These are phyloP conservation scores for Aegotheles bennettii DNA, from an alignment of 2,113 vertebrate genomes.

Conservation along the genomic window DNA sequence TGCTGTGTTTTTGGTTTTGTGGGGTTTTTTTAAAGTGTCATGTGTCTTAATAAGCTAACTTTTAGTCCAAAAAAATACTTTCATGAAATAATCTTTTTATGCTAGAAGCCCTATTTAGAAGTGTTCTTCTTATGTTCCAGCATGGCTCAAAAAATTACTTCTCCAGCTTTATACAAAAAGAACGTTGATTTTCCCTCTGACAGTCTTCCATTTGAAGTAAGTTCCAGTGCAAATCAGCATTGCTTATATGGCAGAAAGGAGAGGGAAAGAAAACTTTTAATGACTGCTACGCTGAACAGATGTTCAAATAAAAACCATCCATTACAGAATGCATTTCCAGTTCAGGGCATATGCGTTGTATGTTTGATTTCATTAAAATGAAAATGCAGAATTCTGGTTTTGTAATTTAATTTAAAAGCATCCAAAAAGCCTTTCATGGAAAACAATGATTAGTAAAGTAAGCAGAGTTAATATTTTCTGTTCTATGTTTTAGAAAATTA, in stretches of 20 bases:
- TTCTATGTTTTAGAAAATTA: neutral
- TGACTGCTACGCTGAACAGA: neutral
- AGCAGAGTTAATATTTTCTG: neutral
- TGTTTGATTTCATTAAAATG: neutral
- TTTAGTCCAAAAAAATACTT: neutral
- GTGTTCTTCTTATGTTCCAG: neutral
- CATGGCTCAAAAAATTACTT: neutral
- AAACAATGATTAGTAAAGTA: neutral
- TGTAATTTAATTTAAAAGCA: neutral
- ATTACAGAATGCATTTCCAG: neutral
- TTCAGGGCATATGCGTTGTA: neutral
- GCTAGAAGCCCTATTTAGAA: neutral
- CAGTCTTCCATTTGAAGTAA: neutral
- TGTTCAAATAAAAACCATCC: neutral
- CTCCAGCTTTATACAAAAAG: neutral
- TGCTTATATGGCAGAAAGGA: neutral
- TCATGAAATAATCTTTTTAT: neutral
- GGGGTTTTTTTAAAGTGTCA: neutral
- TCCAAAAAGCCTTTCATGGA: neutral
- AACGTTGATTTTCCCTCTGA: neutral
- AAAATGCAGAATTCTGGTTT: neutral
- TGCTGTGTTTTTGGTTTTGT: neutral
- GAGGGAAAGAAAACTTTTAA: neutral
- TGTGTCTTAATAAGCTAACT: neutral
- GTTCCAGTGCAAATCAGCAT: neutral